phyloP scores from a whole-genome alignment of 2,797 vertebrate species.

The Pantherophis alleghaniensis region DNA sequence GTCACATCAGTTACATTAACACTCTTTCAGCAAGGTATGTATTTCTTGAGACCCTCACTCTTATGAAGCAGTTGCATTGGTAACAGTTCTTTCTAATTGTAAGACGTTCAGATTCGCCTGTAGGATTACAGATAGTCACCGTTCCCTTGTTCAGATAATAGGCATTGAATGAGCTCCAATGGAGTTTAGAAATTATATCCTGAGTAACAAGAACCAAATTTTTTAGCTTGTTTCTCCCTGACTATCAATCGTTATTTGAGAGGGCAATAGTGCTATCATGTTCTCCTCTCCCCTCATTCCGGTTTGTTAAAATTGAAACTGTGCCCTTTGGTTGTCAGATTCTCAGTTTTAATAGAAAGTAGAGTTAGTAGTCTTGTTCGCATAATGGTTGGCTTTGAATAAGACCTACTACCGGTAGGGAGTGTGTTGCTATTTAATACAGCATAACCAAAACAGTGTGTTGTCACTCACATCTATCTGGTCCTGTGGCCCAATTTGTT shows the following conservation, averaged over 20 bases:
- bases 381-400: conserved; percentile 1
- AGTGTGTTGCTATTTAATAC: background rate
- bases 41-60: conserved; percentile 3
- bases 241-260: background rate
- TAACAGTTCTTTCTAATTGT: background rate
- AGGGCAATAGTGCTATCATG: background rate
- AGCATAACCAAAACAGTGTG: background rate
- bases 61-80: background rate
- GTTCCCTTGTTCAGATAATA: background rate
- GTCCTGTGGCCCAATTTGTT: background rate
- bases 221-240: background rate
- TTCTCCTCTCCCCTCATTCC: background rate
- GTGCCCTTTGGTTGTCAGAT: background rate
- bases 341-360: background rate
- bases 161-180: background rate
- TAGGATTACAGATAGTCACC: background rate
- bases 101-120: background rate
- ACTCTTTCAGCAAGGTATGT: conserved; percentile 98
- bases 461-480: background rate
- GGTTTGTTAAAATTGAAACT: background rate
- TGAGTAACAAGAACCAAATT: background rate
- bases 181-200: background rate
- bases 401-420: background rate
- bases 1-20: conserved; percentile 95
- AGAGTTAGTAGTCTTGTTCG: background rate